Evolutionary conservation across 2,797 vertebrate species (phyloP).

Genomic region (Sebastes miniatus): DNA sequence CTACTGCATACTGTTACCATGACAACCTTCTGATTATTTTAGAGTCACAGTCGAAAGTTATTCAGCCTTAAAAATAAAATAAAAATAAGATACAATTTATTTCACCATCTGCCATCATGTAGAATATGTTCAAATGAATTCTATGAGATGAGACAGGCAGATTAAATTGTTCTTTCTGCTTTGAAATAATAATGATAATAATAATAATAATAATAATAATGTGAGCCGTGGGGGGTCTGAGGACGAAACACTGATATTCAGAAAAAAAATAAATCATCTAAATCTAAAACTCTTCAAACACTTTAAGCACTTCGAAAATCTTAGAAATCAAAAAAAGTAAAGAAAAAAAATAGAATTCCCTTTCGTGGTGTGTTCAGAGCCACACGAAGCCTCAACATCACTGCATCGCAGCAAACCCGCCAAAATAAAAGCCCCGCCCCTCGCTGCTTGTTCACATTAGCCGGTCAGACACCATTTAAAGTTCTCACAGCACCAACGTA

Average conservation of each 20-base stretch:
- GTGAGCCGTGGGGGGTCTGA: conserved; percentile 27
- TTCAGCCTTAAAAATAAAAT: neutral
- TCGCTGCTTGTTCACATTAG: conserved; percentile 40
- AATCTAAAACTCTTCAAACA: conserved; percentile 58
- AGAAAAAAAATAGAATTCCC: conserved; percentile 23
- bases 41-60: neutral
- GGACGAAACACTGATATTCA: conserved; percentile 47
- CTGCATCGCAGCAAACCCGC: conserved; percentile 60
- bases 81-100: neutral
- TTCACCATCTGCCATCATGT: neutral
- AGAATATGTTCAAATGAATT: neutral
- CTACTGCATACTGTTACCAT: neutral
- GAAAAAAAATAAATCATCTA: conserved; percentile 36
- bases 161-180: neutral
- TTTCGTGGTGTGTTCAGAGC: conserved; percentile 55
- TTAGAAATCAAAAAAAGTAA: conserved; percentile 46
- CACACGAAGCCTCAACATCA: conserved; percentile 39
- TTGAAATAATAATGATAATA: neutral
- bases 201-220: neutral
- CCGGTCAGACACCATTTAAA: neutral
- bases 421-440: conserved; percentile 45
- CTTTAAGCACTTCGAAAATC: conserved; percentile 71
- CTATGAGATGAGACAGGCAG: neutral
- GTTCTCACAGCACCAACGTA: neutral
- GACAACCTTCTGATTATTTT: neutral